These are phyloP conservation scores for Carposina sasakii DNA, from an alignment of 1,140 invertebrate genomes.

Conservation along the genomic window DNA sequence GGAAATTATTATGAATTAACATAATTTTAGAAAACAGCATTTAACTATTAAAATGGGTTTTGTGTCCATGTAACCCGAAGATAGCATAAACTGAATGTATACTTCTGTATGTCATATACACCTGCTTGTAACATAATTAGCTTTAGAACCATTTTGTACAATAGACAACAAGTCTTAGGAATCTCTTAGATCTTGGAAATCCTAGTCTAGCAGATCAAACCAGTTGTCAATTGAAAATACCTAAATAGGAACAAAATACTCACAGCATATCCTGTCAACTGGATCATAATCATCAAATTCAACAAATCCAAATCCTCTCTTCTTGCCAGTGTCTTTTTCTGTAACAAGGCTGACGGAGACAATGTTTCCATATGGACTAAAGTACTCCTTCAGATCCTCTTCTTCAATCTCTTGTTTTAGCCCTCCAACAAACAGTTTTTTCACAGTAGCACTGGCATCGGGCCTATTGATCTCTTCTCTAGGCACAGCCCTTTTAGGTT, in stretches of 20 bases:
- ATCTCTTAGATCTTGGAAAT: too few relatives aligned
- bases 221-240: too few relatives aligned
- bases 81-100: too few relatives aligned
- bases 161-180: too few relatives aligned
- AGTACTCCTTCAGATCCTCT: conserved; percentile 88
- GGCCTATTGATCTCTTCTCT: conserved; percentile 91
- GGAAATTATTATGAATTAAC: too few relatives aligned
- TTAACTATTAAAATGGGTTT: too few relatives aligned
- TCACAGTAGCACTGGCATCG: conserved; percentile 94
- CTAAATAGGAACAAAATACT: conserved; percentile 46
- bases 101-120: too few relatives aligned
- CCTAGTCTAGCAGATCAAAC: too few relatives aligned
- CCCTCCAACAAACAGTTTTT: conserved; percentile 95
- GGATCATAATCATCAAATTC: conserved; percentile 98
- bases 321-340: conserved; percentile 93
- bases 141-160: too few relatives aligned
- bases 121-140: too few relatives aligned
- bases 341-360: conserved; percentile 89
- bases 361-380: conserved; percentile 87
- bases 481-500: conserved; percentile 97
- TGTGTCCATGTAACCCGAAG: too few relatives aligned
- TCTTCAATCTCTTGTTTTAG: conserved; percentile 92
- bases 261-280: conserved; percentile 94
- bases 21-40: too few relatives aligned
- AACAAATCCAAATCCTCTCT: conserved; percentile 94